Evolutionary conservation across 1,140 invertebrate species (phyloP).

Genomic region (Lithobius niger): DNA sequence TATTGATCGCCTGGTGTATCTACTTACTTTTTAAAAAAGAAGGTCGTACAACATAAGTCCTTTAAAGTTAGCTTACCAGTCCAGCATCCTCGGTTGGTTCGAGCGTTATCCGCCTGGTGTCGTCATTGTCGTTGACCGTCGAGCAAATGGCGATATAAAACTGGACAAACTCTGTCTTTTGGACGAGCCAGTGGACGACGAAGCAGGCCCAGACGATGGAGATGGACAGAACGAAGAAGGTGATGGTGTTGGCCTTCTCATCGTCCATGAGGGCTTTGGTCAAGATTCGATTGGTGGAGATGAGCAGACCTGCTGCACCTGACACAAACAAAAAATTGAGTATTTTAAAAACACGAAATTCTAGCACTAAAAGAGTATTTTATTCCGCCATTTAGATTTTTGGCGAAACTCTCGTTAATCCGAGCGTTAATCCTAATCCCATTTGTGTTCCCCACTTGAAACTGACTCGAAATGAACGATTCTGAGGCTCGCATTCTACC

Average conservation of each 20-base stretch:
- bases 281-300: conserved; percentile 64
- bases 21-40: too few species aligned
- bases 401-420: too few species aligned
- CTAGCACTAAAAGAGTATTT: background rate
- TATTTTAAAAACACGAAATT: background rate
- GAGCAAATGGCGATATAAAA: conserved; percentile 62
- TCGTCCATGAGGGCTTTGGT: conserved; percentile 62
- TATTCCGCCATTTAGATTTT: too few species aligned
- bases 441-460: too few species aligned
- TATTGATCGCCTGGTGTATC: too few species aligned
- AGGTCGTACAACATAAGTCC: too few species aligned
- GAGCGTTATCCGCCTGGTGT: conserved; percentile 49
- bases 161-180: conserved; percentile 63
- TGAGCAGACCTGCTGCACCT: conserved; percentile 73
- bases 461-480: too few species aligned
- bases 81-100: conserved; percentile 65
- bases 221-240: conserved; percentile 69
- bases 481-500: too few species aligned
- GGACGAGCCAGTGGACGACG: conserved; percentile 55
- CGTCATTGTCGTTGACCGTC: conserved; percentile 30
- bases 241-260: conserved; percentile 59
- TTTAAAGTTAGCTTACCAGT: too few species aligned
- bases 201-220: conserved; percentile 57
- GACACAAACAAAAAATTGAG: conserved; percentile 13
- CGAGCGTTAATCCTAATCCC: too few species aligned